Evolutionary conservation across 2,888 invertebrate species (phyloP).

Genomic region (Tachystola acroxantha): DNA sequence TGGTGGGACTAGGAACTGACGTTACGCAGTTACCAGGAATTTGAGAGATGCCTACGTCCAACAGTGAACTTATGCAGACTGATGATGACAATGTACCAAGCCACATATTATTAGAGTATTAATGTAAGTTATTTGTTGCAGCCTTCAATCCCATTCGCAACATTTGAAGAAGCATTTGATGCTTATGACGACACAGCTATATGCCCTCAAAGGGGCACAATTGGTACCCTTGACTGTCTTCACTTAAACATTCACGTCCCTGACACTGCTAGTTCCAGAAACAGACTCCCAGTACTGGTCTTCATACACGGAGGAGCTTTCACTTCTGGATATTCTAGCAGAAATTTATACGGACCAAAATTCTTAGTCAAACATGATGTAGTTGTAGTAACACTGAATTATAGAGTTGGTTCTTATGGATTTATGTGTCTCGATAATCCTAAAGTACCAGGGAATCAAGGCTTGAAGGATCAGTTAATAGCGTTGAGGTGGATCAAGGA

Average conservation of each 20-base stretch:
- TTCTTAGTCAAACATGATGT: constrained; percentile 27
- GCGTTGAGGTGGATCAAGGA: constrained; percentile 32
- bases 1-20: too few relatives aligned
- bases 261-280: constrained; percentile 12
- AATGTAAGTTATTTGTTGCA: too few relatives aligned
- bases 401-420: constrained; percentile 32
- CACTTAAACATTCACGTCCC: constrained; percentile 22
- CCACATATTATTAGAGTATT: too few relatives aligned
- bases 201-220: constrained; percentile 18
- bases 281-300: constrained; percentile 22
- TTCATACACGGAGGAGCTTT: constrained; percentile 21
- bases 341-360: constrained; percentile 17
- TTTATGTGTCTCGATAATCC: constrained; percentile 32
- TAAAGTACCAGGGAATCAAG: constrained; percentile 32
- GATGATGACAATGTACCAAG: too few relatives aligned
- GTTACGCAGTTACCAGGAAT: too few relatives aligned
- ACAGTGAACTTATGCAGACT: too few relatives aligned
- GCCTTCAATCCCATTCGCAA: not conserved
- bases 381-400: constrained; percentile 30
- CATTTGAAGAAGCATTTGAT: constrained; percentile 21
- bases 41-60: too few relatives aligned
- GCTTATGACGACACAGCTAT: constrained; percentile 37
- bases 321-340: constrained; percentile 10
- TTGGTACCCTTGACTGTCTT: not conserved
- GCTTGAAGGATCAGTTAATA: constrained; percentile 30